phyloP scores from a whole-genome alignment of 2,113 vertebrate genomes.

The Ondatra zibethicus region DNA sequence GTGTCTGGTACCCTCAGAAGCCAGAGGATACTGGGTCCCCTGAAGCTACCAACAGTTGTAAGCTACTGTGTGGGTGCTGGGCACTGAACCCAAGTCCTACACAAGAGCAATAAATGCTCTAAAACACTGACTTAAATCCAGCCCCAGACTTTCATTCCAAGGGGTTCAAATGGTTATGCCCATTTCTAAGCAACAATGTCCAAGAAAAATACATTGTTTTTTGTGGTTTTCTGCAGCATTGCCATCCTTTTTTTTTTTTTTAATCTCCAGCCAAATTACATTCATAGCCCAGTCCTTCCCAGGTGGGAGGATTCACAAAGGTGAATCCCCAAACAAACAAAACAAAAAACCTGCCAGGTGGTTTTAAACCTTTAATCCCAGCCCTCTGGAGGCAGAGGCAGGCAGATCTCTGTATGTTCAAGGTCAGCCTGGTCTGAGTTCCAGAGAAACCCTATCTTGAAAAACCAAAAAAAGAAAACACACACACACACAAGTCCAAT shows the following conservation, averaged over 20 bases:
- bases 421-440: background rate
- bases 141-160: slow-evolving; percentile 41
- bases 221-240: background rate
- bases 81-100: background rate
- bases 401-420: background rate
- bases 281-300: background rate
- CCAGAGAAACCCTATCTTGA: background rate
- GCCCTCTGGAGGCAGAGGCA: background rate
- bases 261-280: background rate
- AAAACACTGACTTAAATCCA: background rate
- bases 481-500: background rate
- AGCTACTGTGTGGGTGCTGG: background rate
- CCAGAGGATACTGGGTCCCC: background rate
- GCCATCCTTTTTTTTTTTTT: background rate
- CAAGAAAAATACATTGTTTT: background rate
- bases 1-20: background rate
- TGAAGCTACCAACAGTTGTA: background rate
- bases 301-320: too few relatives aligned
- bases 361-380: background rate
- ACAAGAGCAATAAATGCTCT: background rate
- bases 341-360: background rate
- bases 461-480: background rate
- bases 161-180: background rate
- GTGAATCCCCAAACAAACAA: background rate
- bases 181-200: slow-evolving; percentile 29